Evolutionary conservation across 2,888 invertebrate genomes (phyloP).

Genomic region (Ochropacha duplaris): DNA sequence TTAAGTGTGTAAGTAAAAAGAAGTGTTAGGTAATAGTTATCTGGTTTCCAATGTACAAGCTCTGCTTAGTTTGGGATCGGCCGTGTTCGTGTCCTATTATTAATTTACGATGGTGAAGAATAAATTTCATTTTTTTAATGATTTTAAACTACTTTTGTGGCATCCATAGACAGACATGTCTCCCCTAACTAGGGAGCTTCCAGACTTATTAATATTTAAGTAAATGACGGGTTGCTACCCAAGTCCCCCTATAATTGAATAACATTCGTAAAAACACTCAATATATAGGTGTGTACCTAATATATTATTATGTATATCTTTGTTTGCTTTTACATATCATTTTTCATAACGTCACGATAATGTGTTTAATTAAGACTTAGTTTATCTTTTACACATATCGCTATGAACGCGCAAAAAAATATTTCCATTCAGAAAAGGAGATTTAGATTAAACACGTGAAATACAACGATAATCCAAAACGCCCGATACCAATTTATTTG

Average conservation of each 20-base stretch:
- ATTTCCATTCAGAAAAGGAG: slow-evolving; percentile 37
- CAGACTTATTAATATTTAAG: background rate
- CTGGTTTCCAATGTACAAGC: no score
- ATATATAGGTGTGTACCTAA: background rate
- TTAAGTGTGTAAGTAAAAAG: no score
- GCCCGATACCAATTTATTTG: slow-evolving; percentile 1
- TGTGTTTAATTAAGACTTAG: slow-evolving; percentile 31
- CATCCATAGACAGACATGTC: background rate
- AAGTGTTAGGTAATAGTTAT: no score
- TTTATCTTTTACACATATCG: slow-evolving; percentile 14
- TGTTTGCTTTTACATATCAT: background rate
- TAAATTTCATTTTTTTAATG: background rate
- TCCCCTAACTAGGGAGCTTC: background rate
- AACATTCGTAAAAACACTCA: background rate
- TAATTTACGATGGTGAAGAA: no score
- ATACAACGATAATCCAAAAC: background rate
- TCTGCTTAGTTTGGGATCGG: no score
- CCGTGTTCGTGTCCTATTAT: no score
- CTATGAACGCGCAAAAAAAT: slow-evolving; percentile 20
- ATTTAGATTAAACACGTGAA: background rate
- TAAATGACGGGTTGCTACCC: background rate
- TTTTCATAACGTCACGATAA: slow-evolving; percentile 10
- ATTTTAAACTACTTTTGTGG: no score
- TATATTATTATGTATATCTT: background rate
- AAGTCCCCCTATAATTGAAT: background rate